Percentiles rank a stretch among this genome's conserved stretches.
These are phyloP conservation scores for Aethina tumida DNA, from an alignment of 1,140 invertebrate species.

Conservation along the genomic window DNA sequence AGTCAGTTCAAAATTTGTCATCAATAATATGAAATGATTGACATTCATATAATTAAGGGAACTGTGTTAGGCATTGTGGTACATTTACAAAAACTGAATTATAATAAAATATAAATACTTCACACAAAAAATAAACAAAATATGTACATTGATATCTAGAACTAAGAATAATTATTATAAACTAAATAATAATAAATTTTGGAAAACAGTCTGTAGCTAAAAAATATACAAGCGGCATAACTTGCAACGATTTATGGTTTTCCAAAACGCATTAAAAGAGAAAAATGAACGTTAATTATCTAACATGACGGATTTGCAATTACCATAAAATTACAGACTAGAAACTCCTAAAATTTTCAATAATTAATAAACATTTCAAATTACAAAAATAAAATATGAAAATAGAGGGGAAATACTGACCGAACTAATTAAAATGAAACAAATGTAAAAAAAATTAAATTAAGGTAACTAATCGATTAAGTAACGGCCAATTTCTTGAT, in stretches of 20 bases:
- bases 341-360: neutral
- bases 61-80: conserved; percentile 13
- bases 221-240: conserved; percentile 1
- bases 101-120: conserved; percentile 14
- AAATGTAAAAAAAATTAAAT: neutral
- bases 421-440: neutral
- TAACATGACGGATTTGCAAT: neutral
- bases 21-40: too few species aligned
- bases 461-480: conserved; percentile 1
- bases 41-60: conserved; percentile 4
- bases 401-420: conserved; percentile 1
- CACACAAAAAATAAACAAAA: conserved; percentile 11
- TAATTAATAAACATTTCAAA: neutral
- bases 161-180: neutral
- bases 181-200: conserved; percentile 1
- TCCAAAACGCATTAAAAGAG: neutral
- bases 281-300: neutral
- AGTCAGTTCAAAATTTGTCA: too few species aligned
- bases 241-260: conserved; percentile 1
- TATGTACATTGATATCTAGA: conserved; percentile 11
- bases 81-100: conserved; percentile 7
- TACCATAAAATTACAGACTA: neutral
- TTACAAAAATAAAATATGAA: neutral
- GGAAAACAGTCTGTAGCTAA: neutral
- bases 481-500: conserved; percentile 5